Evolutionary conservation across 2,113 vertebrate species (phyloP), one percentile per base, ranked within the genome.

Genomic region (Proteles cristata): DNA sequence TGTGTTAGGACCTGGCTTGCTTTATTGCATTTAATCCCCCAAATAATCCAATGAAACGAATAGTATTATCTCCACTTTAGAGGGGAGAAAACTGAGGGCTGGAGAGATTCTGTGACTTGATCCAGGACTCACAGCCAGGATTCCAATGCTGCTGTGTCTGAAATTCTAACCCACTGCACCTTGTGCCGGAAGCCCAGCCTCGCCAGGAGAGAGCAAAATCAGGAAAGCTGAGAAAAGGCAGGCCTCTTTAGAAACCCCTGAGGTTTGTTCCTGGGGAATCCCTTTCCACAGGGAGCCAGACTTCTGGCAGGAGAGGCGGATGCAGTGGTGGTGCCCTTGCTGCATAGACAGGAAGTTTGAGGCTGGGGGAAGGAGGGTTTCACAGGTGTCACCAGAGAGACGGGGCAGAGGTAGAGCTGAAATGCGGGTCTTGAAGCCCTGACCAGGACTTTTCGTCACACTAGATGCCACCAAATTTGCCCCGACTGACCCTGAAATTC

Each of bases 111-210:
- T 28, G 16, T 16, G 50, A 5, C 65, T 65, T n/a, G 26, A 28
- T 25, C 28, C 35, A n/a, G 31, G 16, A 35, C 33, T 73, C 33
- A 15, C 7, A 33, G 25, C 28, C 84, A 88, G 68, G 65, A 66
- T 39, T 48, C 65, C 2, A 3, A 15, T 1, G 0, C 33, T 9
- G 14, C 48, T 2, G 0, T 3, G 26, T 17, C 17, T 26, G 35
- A 66, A 31, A 43, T 11, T 4, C 53, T 61, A 11, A 21, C 2
- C 17, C 3, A 0, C 15, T 28, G 65, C 4, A 9, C 25, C 16
- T 1, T 2, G 12, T 2, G 0, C 55, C 4, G 39, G 68, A 39
- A 58, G 55, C 11, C 33, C 21, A 33, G 43, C 10, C 74, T 39
- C 45, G 10, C 4, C 45, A 2, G 1, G 5, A 17, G 8, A 50